These are phyloP conservation scores for Rhea pennata DNA, from an alignment of 2,113 vertebrate species.

Conservation along the genomic window DNA sequence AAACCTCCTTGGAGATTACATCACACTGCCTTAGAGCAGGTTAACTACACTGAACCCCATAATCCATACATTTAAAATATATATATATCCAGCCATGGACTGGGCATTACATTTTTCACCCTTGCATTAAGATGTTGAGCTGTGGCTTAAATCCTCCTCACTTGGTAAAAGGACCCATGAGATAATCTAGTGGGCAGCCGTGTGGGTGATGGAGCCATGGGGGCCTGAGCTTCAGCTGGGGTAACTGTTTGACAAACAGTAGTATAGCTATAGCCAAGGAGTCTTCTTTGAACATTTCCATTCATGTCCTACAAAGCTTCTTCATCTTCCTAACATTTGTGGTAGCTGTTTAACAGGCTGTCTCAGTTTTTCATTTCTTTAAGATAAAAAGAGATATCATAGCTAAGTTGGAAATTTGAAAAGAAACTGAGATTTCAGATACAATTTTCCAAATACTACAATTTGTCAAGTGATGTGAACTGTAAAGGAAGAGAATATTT, in stretches of 20 bases:
- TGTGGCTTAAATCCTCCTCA: background rate
- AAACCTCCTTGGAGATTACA: background rate
- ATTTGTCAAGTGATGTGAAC: background rate
- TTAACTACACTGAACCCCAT: background rate
- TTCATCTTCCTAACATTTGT: background rate
- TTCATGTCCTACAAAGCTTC: background rate
- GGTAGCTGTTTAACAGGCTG: background rate
- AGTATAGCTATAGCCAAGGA: background rate
- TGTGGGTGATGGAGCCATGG: background rate
- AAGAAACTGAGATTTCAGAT: background rate
- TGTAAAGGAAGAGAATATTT: slow-evolving; percentile 14
- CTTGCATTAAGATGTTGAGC: background rate
- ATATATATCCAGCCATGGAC: background rate
- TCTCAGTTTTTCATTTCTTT: background rate
- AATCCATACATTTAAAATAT: background rate
- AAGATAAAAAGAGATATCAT: background rate
- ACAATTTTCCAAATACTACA: background rate
- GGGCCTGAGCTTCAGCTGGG: background rate
- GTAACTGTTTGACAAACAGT: background rate
- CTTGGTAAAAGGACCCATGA: background rate
- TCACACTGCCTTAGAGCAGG: background rate
- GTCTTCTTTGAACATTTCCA: background rate
- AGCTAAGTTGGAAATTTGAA: background rate
- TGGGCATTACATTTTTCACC: background rate
- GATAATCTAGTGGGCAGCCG: background rate